Evolutionary conservation across 2,113 vertebrate species (phyloP), one percentile per base, ranked within the genome.

Genomic region (Glaucidium brasilianum): DNA sequence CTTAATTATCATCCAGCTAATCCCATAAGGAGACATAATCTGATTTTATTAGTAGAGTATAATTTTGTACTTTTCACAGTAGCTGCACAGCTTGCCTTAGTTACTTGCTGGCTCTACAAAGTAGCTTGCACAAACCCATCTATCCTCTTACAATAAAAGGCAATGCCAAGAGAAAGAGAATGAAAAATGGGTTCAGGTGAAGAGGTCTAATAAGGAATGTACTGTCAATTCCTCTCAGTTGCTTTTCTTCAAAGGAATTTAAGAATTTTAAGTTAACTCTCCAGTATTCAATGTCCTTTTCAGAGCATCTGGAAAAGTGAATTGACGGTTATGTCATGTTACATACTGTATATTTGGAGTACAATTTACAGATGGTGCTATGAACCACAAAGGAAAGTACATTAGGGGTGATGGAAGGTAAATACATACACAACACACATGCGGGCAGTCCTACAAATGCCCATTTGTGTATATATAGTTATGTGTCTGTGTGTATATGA

Each of bases 51-150:
- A 96, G 88, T 53, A 18, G 79, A 83, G 47, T 88, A 77, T 88
- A 95, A 96, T 97, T 96, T 83, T 91, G 41, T 93, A 79, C 78
- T 91, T 91, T 94, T 97, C 96, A 92, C 58, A 90, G 93, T 60
- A 79, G 92, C 89, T 83, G 83, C 86, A 86, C 94, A 79, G 92
- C 68, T 95, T 90, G 92, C 94, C 76, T 92, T 78, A 56, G 17
- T 82, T 96, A 90, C 84, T 95, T 92, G 86, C 79, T 84, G 85
- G 84, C 75, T 95, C 87, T 68, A 69, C 22, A 9, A 92, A 94
- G 88, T 22, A 88, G 67, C 53, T 79, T 71, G 66, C 88, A 87
- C 68, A 82, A 77, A 73, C 37, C 27, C 77, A 64, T n/a, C 66
- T 79, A 64, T 34, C 66, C 34, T 23, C 17, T 88, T 83, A 52